Evolutionary conservation across 2,797 vertebrate genomes (phyloP), one percentile per base, ranked within the genome.

Genomic region (Harpagifer antarcticus): DNA sequence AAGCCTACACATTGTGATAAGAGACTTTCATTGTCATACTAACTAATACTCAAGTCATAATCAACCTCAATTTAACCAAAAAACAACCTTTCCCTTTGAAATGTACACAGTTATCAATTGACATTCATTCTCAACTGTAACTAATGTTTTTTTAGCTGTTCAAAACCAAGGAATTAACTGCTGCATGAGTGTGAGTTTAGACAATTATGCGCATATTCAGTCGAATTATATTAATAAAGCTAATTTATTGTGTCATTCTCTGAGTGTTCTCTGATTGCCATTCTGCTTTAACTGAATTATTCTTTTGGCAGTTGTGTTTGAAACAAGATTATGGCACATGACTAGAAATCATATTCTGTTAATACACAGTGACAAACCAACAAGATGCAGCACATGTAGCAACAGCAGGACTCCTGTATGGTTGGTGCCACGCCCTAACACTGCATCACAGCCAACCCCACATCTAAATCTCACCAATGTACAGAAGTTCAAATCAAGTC

Each of bases 221-320:
- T 15, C 60, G 69, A 74, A 76, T 79, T 50, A 81, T 68, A 45
- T 43, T 76, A 64, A 67, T 37, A 59, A 37, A 50, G 50, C 56
- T 43, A 43, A 57, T 9, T 56, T 56, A 72, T 65, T 70, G 57
- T 33, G 17, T 50, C 48, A 73, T 40, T 63, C 43, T 45, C 45
- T 59, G 47, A 59, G 62, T 47, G 17, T 61, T 81, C 69, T 27
- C 23, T 27, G 23, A 20, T 62, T 19, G 33, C 54, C 55, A 76
- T 60, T 57, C 13, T 48, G 59, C 66, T 43, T 75, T 56, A 53
- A 49, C 5, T 43, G 23, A 77, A 76, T 75, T 37, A 9, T 50
- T 69, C 23, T 62, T 59, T 57, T 79, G 68, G 53, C 74, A 63
- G 19, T 19, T 43, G 33, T 56, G 48, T 68, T 71, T 23, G 54